These are phyloP conservation scores for Geodia barretti DNA, from an alignment of 37 sponge, comb jelly and placozoan genomes.

Conservation along the genomic window DNA sequence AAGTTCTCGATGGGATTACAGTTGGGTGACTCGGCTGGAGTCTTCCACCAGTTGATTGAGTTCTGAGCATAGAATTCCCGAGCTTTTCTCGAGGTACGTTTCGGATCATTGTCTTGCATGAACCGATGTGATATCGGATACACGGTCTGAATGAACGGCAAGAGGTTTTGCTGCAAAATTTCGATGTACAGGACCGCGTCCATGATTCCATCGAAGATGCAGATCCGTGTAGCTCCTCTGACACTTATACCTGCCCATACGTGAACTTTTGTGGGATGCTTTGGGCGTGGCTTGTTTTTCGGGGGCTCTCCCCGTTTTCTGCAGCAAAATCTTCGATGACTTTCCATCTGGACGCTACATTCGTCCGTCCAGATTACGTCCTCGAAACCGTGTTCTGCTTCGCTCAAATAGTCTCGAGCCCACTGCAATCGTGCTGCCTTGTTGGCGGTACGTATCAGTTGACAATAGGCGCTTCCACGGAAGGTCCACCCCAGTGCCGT, in stretches of 20 bases:
- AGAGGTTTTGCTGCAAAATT: conserved; percentile 9
- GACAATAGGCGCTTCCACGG: conserved; percentile 30
- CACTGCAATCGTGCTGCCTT: conserved; percentile 28
- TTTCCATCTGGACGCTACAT: conserved; percentile 18
- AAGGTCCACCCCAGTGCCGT: conserved; percentile 39
- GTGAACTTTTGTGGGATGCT: conserved; percentile 43
- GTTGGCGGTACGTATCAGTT: conserved; percentile 13
- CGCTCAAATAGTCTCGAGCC: conserved; percentile 2
- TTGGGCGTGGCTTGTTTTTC: conserved; percentile 22
- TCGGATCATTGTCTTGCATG: conserved; percentile 40
- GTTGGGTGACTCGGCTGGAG: conserved; percentile 35
- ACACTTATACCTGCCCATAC: conserved; percentile 38
- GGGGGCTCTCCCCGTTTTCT: conserved; percentile 31
- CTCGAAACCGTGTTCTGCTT: background rate
- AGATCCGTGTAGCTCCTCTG: conserved; percentile 13
- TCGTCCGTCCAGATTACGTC: conserved; percentile 33
- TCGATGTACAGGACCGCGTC: conserved; percentile 9
- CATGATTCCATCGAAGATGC: conserved; percentile 44
- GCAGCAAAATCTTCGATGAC: conserved; percentile 30
- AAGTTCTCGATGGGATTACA: conserved; percentile 34
- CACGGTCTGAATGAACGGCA: conserved; percentile 21
- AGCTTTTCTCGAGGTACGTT: conserved; percentile 19
- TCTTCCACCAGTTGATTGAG: conserved; percentile 31
- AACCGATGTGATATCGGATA: conserved; percentile 17
- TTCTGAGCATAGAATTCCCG: background rate